These are phyloP conservation scores for Neopelma chrysocephalum DNA, from an alignment of 2,797 vertebrate species.

Conservation along the genomic window DNA sequence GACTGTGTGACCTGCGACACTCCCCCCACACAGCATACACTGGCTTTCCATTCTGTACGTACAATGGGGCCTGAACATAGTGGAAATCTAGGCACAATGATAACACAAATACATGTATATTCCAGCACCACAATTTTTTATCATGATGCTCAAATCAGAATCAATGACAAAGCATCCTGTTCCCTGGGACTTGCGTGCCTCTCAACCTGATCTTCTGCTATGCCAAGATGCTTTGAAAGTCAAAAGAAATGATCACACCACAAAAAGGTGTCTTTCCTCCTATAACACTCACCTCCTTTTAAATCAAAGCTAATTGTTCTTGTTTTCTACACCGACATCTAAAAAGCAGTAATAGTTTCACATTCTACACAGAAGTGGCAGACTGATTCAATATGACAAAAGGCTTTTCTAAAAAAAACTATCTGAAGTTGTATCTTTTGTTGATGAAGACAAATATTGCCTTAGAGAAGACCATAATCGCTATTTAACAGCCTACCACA, in stretches of 20 bases:
- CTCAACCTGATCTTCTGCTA: background rate
- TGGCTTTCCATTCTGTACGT: background rate
- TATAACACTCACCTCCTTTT: background rate
- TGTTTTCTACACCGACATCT: background rate
- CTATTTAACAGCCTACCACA: background rate
- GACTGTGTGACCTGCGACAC: background rate
- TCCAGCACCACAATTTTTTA: background rate
- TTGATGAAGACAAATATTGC: background rate
- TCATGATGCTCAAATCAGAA: background rate
- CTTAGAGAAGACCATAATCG: background rate
- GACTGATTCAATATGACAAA: background rate
- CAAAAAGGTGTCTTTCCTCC: background rate
- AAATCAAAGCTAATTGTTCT: background rate
- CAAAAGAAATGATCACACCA: background rate
- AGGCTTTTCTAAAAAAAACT: background rate
- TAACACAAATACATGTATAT: background rate
- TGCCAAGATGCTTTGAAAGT: background rate
- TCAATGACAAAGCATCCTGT: background rate
- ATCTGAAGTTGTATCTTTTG: background rate
- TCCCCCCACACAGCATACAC: background rate
- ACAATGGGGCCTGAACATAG: background rate
- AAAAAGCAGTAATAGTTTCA: background rate
- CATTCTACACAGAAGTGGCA: background rate
- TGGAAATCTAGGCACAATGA: background rate
- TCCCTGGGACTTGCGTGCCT: background rate